phyloP scores from a whole-genome alignment of 2,888 invertebrate species.

The Coecobrya sp. region DNA sequence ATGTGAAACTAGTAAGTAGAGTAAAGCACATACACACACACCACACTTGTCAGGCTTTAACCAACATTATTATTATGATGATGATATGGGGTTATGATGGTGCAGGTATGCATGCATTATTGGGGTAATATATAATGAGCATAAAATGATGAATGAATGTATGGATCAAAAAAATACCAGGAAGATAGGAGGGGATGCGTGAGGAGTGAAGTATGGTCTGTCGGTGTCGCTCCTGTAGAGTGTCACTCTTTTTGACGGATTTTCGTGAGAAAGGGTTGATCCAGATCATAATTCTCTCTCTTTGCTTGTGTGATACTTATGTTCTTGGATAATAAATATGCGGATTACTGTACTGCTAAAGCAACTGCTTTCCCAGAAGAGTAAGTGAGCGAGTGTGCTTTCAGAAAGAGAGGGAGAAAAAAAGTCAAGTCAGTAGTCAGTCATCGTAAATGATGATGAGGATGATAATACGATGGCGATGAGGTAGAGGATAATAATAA shows the following conservation, averaged over 20 bases:
- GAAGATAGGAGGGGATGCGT: not conserved
- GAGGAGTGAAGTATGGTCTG: not conserved
- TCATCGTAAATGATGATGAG: conserved; percentile 28
- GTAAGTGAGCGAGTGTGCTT: conserved; percentile 4
- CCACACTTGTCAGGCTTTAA: not conserved
- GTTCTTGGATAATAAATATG: conserved; percentile 42
- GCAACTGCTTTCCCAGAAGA: not conserved
- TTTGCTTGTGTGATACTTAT: not conserved
- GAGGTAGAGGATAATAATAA: conserved; percentile 1
- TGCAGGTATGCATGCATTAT: not conserved
- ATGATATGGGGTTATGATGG: no score
- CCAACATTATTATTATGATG: conserved; percentile 41
- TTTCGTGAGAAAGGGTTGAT: conserved; percentile 82
- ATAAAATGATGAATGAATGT: conserved; percentile 46
- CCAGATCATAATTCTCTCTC: conserved; percentile 70
- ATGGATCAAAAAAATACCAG: conserved; percentile 21
- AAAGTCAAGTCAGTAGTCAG: conserved; percentile 17
- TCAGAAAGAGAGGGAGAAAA: not conserved
- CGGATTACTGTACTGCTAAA: not conserved
- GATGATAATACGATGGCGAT: no score
- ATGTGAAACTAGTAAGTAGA: conserved; percentile 17
- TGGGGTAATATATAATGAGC: conserved; percentile 10
- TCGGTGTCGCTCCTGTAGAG: conserved; percentile 39
- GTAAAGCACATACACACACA: conserved; percentile 24
- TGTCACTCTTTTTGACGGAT: conserved; percentile 45